Base-by-base conservation (phyloP, 2,888 invertebrate species). In the Nemoura dubitans region DNA sequence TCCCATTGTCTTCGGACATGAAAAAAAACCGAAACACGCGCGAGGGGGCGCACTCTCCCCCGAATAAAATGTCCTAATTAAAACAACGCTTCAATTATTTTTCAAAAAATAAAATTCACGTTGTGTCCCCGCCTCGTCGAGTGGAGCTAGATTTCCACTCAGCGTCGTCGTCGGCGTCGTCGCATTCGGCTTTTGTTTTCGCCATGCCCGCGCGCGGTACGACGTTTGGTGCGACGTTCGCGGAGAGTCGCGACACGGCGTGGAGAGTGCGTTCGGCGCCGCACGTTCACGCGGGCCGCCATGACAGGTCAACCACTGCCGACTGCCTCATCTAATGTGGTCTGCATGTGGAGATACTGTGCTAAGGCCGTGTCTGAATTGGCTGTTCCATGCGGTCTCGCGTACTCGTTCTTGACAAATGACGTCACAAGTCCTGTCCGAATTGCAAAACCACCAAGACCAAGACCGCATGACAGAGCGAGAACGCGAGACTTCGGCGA, bases 81-180 rank as follows among this genome's bases (percentile, higher is more conserved):
- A 59, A 59, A 59, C 59, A 59, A 21, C 16, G 59, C 59, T 59
- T 59, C 59, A 59, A 59, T 59, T 59, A 59, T 59, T 59, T 59
- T 59, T 59, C 59, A 14, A 59, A 59, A 59, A 59, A 59, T 59
- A 59, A 59, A 59, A 59, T 59, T 59, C 59, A 21, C 59, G 59
- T 59, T 2, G 59, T 59, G 59, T 59, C 59, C 16, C 59, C 59
- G 59, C 14, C 16, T 21, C 10, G 36, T 59, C 21, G 59, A 59
- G 59, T 59, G 59, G 59, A 59, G 59, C 59, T 59, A 78, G 29
- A 27, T 29, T 78, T 29, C 27, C 78, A 78, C 78, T 78, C 78
- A 78, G 10, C 78, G 29, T 78, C 78, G 29, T 21, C 78, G 29
- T 28, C 78, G 78, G 1, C 78, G 27, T 28, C 27, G 78, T 78